Conservation (phyloP, 2,797 vertebrate genomes). For the Oreochromis grahami region DNA sequence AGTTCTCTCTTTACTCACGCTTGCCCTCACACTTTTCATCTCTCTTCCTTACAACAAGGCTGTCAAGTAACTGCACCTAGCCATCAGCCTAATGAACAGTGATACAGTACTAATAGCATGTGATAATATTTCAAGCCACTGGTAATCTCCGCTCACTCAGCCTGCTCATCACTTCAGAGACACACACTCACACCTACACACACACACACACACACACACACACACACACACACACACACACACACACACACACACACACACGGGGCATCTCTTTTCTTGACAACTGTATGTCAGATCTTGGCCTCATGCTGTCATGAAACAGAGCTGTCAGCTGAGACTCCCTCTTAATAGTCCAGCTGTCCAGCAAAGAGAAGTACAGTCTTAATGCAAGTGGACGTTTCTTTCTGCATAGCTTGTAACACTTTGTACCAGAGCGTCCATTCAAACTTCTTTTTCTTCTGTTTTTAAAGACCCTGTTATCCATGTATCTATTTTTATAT, state of each 20-base stretch:
- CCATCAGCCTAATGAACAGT: conserved; percentile 72
- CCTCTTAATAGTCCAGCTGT: conserved; percentile 34
- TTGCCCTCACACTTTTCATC: not conserved
- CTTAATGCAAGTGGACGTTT: conserved; percentile 59
- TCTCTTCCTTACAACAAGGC: conserved; percentile 20
- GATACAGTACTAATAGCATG: conserved; percentile 72
- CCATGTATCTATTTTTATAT: not conserved
- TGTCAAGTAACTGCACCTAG: conserved; percentile 39
- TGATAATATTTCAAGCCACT: conserved; percentile 71
- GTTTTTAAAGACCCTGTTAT: not conserved
- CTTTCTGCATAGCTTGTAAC: conserved; percentile 2
- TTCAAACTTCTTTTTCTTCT: not conserved
- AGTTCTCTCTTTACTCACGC: not conserved
- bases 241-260: not conserved
- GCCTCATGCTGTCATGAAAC: conserved; percentile 50
- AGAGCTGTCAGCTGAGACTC: conserved; percentile 36
- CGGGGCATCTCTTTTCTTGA: not conserved
- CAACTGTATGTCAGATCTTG: conserved; percentile 50
- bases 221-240: not conserved
- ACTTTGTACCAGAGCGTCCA: not conserved
- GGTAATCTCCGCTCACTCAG: conserved; percentile 63
- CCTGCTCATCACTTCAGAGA: conserved; percentile 37
- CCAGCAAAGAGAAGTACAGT: conserved; percentile 19
- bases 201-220: not conserved
- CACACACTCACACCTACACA: not conserved